Percentiles rank a stretch among this genome's conserved stretches.
These are phyloP conservation scores for Bovichtus variegatus DNA, from an alignment of 2,797 vertebrate genomes.

Conservation along the genomic window DNA sequence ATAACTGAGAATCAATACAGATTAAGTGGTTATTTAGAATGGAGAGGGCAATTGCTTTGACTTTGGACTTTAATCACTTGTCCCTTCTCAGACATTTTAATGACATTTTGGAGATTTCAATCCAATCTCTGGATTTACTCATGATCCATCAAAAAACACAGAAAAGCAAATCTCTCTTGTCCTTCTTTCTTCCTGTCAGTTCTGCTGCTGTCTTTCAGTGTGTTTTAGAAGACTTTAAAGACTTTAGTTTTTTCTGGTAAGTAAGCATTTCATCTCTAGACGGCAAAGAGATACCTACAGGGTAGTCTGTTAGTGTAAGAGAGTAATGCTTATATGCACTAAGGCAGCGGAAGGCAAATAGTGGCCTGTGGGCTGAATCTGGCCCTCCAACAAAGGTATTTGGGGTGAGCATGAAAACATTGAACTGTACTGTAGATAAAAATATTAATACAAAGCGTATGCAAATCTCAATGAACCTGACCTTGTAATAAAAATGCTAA, in stretches of 20 bases:
- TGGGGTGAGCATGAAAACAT: neutral
- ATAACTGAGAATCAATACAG: slow-evolving; percentile 78
- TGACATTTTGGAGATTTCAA: slow-evolving; percentile 32
- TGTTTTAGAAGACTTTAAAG: neutral
- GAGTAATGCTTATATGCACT: neutral
- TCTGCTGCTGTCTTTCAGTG: slow-evolving; percentile 10
- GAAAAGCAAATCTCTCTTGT: neutral
- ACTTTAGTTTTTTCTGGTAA: neutral
- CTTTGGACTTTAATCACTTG: slow-evolving; percentile 72
- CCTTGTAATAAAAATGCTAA: neutral
- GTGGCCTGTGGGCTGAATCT: neutral
- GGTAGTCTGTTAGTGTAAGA: neutral
- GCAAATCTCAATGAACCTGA: neutral
- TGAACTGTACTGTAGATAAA: neutral
- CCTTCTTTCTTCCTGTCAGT: neutral
- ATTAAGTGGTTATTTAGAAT: slow-evolving; percentile 77
- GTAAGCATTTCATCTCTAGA: slow-evolving; percentile 20
- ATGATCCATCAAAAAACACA: slow-evolving; percentile 33
- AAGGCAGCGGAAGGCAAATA: neutral
- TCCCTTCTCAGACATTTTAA: slow-evolving; percentile 62
- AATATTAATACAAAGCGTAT: neutral
- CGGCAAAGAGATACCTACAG: slow-evolving; percentile 6
- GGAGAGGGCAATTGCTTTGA: slow-evolving; percentile 71
- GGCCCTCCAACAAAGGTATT: neutral
- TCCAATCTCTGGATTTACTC: slow-evolving; percentile 20